These are phyloP conservation scores for Eupithecia subfuscata DNA, from an alignment of 2,888 invertebrate genomes.

Conservation along the genomic window DNA sequence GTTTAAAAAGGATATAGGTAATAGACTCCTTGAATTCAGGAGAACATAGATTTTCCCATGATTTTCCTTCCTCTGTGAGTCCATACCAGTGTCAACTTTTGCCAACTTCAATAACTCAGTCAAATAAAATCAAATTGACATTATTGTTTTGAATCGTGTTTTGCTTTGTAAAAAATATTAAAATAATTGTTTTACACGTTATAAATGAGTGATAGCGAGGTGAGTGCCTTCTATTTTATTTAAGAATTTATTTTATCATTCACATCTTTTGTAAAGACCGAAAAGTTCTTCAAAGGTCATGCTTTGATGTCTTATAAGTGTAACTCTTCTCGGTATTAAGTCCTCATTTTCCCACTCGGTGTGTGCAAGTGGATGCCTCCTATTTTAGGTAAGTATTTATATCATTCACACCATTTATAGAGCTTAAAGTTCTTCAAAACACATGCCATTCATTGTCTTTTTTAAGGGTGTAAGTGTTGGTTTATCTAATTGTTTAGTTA, in stretches of 20 bases:
- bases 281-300: too few species aligned
- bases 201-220: constrained; percentile 68
- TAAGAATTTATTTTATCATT: too few species aligned
- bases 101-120: neutral
- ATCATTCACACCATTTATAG: neutral
- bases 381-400: neutral
- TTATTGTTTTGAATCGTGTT: constrained; percentile 36
- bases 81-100: neutral
- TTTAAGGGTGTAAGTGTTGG: neutral
- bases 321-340: too few species aligned
- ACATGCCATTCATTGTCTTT: neutral
- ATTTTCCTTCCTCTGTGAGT: neutral
- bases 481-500: too few species aligned
- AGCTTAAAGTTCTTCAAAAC: neutral
- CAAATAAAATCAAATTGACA: constrained; percentile 12
- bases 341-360: too few species aligned
- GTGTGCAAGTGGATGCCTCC: too few species aligned
- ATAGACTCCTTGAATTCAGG: neutral
- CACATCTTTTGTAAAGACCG: too few species aligned
- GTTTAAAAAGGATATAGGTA: neutral
- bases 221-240: constrained; percentile 47
- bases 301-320: too few species aligned
- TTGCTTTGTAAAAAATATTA: constrained; percentile 45
- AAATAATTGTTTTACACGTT: constrained; percentile 40
- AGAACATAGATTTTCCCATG: neutral